Conservation (phyloP, 2,113 vertebrate genomes). For the Platichthys flesus region DNA sequence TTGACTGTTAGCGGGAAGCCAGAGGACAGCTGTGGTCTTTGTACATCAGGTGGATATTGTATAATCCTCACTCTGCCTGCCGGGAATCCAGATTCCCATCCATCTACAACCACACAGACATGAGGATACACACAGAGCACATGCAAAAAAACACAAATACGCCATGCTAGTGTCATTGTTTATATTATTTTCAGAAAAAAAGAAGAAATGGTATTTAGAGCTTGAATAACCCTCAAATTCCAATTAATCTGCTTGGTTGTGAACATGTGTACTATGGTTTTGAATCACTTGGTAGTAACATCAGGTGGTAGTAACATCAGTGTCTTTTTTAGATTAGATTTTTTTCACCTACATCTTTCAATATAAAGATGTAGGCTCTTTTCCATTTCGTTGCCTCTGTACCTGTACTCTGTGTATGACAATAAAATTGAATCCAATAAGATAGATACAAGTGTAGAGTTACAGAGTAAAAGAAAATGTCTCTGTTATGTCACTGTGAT, state of each 20-base stretch:
- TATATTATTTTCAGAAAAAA: neutral
- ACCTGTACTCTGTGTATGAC: no score
- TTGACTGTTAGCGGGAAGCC: conserved; percentile 88
- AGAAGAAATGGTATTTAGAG: conserved; percentile 14
- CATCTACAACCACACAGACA: conserved; percentile 76
- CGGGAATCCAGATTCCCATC: conserved; percentile 80
- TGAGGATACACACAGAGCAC: neutral
- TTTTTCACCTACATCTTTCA: neutral
- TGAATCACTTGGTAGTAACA: neutral
- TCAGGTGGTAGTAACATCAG: neutral
- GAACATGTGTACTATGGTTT: conserved; percentile 1
- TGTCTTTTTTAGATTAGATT: neutral
- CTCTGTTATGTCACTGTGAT: no score
- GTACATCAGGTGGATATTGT: conserved; percentile 27
- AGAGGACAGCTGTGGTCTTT: conserved; percentile 31
- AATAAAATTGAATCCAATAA: neutral
- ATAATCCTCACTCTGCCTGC: conserved; percentile 62
- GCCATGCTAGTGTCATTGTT: neutral
- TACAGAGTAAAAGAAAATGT: no score
- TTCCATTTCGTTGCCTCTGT: no score
- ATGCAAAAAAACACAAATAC: conserved; percentile 18
- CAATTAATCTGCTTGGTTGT: neutral
- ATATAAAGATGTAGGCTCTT: neutral
- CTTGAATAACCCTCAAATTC: neutral
- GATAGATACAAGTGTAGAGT: neutral